Evolutionary conservation across 1,140 invertebrate genomes (phyloP), one percentile per base, ranked within the genome.

Genomic region (Drosophila orosa): DNA sequence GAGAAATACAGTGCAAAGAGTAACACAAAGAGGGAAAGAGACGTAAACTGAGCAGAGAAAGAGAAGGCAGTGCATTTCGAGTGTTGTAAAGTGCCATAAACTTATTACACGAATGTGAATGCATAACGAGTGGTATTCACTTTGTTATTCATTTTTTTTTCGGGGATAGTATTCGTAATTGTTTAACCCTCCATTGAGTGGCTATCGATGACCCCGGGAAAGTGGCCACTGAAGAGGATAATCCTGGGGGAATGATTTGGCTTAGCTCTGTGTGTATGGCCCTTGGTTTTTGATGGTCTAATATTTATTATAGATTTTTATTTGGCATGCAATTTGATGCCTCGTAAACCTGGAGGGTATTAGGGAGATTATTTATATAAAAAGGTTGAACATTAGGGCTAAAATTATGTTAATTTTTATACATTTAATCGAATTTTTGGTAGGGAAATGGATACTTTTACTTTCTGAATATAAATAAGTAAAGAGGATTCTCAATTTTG

Each of bases 11-110:
- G 79, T 68, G 44, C 44, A 40, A 29, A 31, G 60, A 24, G 24
- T 13, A 15, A 27, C 27, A 37, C 27, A 15, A 9, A 27, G 6
- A 19, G 44, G 10, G 17, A 35, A 12, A 35, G 22, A 5, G 27
- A 33, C 9, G 9, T 31, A 31, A 12, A 10, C 6, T 25, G 15
- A 48, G 19, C 3, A 15, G 24, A 17, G 50, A 63, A 63, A 37
- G 24, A 42, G 29, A 37, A 15, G 25, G 50, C 29, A 83, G 37
- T 66, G 68, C 69, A 86, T 58, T 67, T 50, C 37, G 67, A 73
- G 73, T 44, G 61, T 66, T 80, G 61, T 52, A 74, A 74, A 74
- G 76, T 61, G 77, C 66, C 81, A 73, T 80, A 84, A 84, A 84
- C 81, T 66, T 80, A 84, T 85, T 85, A 84, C 55, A 62, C 68